Evolutionary conservation across 1,140 invertebrate genomes (phyloP).

Genomic region (Plectrocnemia conspersa): DNA sequence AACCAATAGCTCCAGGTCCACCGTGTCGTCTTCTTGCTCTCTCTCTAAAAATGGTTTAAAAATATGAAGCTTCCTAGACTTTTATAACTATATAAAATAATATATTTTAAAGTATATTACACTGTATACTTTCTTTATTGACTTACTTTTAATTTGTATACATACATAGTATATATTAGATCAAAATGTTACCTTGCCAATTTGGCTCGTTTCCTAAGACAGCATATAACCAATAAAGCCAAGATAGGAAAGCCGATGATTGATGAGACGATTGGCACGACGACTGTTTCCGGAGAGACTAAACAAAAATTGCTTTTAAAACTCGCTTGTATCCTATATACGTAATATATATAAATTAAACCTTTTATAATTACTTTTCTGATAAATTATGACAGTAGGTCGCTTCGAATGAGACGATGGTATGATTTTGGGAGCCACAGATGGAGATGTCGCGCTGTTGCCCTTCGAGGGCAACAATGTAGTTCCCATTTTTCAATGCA

Average conservation of each 20-base stretch:
- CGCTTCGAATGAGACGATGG: conserved; percentile 6
- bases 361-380: too few species aligned
- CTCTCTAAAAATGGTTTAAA: too few species aligned
- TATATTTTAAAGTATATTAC: too few species aligned
- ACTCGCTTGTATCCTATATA: too few species aligned
- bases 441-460: conserved; percentile 2
- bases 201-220: conserved; percentile 74
- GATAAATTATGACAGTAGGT: conserved; percentile 20
- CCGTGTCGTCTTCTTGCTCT: conserved; percentile 71
- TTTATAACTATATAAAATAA: too few species aligned
- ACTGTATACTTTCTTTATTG: too few species aligned
- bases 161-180: background rate
- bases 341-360: too few species aligned
- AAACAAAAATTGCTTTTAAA: conserved; percentile 34
- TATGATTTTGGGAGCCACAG: conserved; percentile 3
- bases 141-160: too few species aligned
- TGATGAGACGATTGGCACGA: conserved; percentile 83
- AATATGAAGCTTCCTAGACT: too few species aligned
- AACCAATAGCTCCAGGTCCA: conserved; percentile 71
- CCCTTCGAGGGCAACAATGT: conserved; percentile 1
- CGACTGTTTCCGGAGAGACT: conserved; percentile 84
- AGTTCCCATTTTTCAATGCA: conserved; percentile 13
- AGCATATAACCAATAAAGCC: conserved; percentile 81
- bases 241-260: conserved; percentile 83
- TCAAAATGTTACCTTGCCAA: conserved; percentile 57